phyloP scores from a whole-genome alignment of 2,113 vertebrate species.

The Gambusia holbrooki region DNA sequence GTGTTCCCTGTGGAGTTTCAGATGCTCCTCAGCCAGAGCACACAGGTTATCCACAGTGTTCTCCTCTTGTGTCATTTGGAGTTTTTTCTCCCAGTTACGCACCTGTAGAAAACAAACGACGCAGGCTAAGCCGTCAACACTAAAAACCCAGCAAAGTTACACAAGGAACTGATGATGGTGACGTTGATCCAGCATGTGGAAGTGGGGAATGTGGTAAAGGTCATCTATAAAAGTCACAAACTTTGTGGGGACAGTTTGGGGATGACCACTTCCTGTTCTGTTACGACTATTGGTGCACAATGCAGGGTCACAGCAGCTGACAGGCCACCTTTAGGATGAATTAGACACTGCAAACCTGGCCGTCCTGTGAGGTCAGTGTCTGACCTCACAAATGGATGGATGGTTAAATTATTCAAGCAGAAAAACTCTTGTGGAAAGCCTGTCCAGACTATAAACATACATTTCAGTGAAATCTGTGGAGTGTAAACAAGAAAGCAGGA shows the following conservation, averaged over 20 bases:
- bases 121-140: too few species aligned
- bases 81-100: slow-evolving; percentile 75
- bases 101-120: slow-evolving; percentile 34
- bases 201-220: not conserved
- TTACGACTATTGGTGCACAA: not conserved
- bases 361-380: not conserved
- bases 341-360: not conserved
- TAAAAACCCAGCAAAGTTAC: too few species aligned
- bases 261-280: too few species aligned
- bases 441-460: not conserved
- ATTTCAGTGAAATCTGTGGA: not conserved
- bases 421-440: not conserved
- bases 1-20: slow-evolving; percentile 58
- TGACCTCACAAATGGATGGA: not conserved
- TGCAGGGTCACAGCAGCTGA: not conserved
- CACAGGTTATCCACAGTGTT: slow-evolving; percentile 58
- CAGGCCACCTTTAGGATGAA: not conserved
- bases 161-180: not conserved
- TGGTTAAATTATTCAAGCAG: not conserved
- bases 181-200: not conserved
- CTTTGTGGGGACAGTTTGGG: too few species aligned
- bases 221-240: not conserved
- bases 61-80: slow-evolving; percentile 54
- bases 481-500: not conserved
- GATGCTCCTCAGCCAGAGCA: slow-evolving; percentile 52